phyloP scores from a whole-genome alignment of 2,113 vertebrate species.

The Limnothrissa miodon region DNA sequence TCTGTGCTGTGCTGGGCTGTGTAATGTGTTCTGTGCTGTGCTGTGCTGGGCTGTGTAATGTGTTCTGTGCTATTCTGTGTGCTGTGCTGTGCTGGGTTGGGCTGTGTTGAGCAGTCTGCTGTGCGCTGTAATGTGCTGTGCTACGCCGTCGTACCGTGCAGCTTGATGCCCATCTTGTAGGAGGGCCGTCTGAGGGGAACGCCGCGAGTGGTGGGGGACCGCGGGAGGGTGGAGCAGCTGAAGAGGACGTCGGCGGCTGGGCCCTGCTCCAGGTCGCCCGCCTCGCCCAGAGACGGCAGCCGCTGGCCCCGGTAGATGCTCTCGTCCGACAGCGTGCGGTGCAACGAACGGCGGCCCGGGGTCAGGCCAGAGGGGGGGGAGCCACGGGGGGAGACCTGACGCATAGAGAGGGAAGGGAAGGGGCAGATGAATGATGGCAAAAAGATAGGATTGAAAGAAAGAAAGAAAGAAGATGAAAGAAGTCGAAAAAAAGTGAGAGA shows the following conservation, averaged over 20 bases:
- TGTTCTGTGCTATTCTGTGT: too few relatives aligned
- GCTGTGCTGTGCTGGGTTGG: too few relatives aligned
- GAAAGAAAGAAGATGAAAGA: too few relatives aligned
- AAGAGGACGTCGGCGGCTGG: conserved; percentile 89
- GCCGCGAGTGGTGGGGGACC: conserved; percentile 89
- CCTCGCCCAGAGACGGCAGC: conserved; percentile 79
- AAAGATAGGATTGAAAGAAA: too few relatives aligned
- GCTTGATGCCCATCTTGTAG: conserved; percentile 91
- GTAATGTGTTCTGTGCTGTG: too few relatives aligned
- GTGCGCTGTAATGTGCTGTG: conserved; percentile 21
- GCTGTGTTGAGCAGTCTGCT: too few relatives aligned
- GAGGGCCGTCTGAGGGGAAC: conserved; percentile 90
- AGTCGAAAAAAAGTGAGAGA: background rate
- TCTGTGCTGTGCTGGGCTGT: too few relatives aligned
- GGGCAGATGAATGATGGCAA: background rate
- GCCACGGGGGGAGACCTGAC: conserved; percentile 33
- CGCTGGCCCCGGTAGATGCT: conserved; percentile 95
- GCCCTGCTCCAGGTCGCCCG: conserved; percentile 73
- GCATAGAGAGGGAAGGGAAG: background rate
- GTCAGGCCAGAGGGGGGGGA: conserved; percentile 72
- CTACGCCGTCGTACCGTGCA: conserved; percentile 85
- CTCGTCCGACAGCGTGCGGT: conserved; percentile 95
- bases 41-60: too few relatives aligned
- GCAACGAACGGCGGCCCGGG: conserved; percentile 84
- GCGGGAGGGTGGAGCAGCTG: conserved; percentile 88